These are phyloP conservation scores for Drosophila conformis DNA, from an alignment of 2,888 invertebrate species.

Conservation along the genomic window DNA sequence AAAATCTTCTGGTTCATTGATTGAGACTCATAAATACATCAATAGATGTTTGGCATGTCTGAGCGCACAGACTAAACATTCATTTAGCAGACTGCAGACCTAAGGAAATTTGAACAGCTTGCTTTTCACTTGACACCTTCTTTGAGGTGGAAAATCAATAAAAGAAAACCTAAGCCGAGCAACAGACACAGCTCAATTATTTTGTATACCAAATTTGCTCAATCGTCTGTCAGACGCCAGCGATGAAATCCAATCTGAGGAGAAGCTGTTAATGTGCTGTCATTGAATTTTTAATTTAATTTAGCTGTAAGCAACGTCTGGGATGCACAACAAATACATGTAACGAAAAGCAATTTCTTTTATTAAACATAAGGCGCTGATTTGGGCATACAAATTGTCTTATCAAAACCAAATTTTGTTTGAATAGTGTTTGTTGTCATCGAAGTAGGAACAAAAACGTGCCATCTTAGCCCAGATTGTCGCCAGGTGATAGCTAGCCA, in stretches of 20 bases:
- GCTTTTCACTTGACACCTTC: conserved; percentile 36
- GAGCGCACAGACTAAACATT: conserved; percentile 21
- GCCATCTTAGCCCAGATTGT: conserved; percentile 41
- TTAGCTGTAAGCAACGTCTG: conserved; percentile 49
- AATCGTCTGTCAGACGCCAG: conserved; percentile 46
- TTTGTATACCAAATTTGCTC: conserved; percentile 36
- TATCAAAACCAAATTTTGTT: conserved; percentile 68
- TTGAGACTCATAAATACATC: conserved; percentile 2
- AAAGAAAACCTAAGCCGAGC: neutral
- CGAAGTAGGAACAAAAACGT: conserved; percentile 26
- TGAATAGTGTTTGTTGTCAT: conserved; percentile 68
- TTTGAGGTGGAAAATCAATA: conserved; percentile 30
- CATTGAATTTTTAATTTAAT: conserved; percentile 75
- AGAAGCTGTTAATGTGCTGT: conserved; percentile 50
- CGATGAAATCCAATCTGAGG: conserved; percentile 53
- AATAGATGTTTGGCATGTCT: conserved; percentile 9
- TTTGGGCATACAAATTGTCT: conserved; percentile 71
- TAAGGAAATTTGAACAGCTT: conserved; percentile 26
- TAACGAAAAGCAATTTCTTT: conserved; percentile 58
- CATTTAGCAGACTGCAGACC: conserved; percentile 13
- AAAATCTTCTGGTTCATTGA: neutral
- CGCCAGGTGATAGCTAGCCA: conserved; percentile 41
- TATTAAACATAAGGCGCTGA: conserved; percentile 60
- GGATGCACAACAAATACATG: conserved; percentile 20
- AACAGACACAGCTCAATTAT: conserved; percentile 19